phyloP scores from a whole-genome alignment of 2,888 invertebrate genomes.

The Eupithecia abbreviata region DNA sequence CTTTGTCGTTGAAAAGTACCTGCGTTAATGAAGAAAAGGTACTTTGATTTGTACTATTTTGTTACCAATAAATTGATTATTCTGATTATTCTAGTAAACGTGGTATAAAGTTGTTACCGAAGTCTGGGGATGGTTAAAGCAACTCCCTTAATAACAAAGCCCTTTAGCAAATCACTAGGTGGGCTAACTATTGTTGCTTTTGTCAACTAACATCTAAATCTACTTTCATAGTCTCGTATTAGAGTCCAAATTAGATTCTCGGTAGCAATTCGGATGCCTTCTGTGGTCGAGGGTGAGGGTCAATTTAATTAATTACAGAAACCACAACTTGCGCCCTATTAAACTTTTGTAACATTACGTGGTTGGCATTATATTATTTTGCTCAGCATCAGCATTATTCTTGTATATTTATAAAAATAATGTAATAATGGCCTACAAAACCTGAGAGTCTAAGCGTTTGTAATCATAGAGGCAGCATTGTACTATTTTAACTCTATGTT shows the following conservation, averaged over 20 bases:
- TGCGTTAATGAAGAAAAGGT: conserved; percentile 22
- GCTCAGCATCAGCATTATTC: conserved; percentile 56
- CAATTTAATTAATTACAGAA: conserved; percentile 76
- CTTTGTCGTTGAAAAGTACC: neutral
- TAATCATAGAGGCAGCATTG: neutral
- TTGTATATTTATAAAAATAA: neutral
- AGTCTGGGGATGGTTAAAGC: conserved; percentile 57
- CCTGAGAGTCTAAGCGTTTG: neutral
- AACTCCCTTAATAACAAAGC: conserved; percentile 60
- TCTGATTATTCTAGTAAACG: conserved; percentile 44
- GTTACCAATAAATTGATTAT: too few species aligned
- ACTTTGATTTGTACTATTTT: too few species aligned
- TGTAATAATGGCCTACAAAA: neutral
- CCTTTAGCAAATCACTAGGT: conserved; percentile 69
- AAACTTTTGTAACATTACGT: conserved; percentile 66
- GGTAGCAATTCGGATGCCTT: conserved; percentile 51
- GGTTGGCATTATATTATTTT: conserved; percentile 64
- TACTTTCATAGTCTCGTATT: conserved; percentile 51
- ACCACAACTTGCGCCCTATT: conserved; percentile 73
- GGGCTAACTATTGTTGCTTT: conserved; percentile 60
- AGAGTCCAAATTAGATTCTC: conserved; percentile 59
- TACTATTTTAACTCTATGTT: neutral
- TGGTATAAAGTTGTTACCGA: conserved; percentile 61
- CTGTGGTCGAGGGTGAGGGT: conserved; percentile 67
- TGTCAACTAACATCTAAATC: conserved; percentile 47